Evolutionary conservation across 1,140 invertebrate genomes (phyloP).

Genomic region (Pantala flavescens): DNA sequence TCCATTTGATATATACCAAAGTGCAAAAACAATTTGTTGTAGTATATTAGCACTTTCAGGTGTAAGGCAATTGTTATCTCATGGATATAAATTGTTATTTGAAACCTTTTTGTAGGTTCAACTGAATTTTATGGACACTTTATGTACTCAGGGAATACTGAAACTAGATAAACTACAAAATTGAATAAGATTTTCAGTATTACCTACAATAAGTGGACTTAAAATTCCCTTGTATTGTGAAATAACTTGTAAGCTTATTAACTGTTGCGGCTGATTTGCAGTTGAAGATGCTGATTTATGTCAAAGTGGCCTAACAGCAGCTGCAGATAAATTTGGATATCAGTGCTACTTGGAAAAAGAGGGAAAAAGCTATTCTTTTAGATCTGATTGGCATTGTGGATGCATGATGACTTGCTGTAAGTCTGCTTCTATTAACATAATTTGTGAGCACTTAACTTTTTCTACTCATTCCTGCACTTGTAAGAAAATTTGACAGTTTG

Average conservation of each 20-base stretch:
- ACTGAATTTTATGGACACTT: conserved; percentile 2
- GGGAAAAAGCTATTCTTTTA: background rate
- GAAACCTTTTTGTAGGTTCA: background rate
- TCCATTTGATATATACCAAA: conserved; percentile 7
- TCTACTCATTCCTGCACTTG: conserved; percentile 4
- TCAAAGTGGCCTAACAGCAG: conserved; percentile 1
- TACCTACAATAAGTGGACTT: conserved; percentile 1
- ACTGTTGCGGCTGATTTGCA: background rate
- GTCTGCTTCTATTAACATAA: background rate
- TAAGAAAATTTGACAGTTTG: background rate
- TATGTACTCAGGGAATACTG: background rate
- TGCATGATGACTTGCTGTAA: background rate
- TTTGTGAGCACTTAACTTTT: conserved; percentile 4
- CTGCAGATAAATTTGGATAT: background rate
- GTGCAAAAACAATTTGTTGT: conserved; percentile 7
- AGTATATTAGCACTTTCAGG: conserved; percentile 1
- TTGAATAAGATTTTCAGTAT: background rate
- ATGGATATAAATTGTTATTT: conserved; percentile 6
- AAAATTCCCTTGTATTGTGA: conserved; percentile 3
- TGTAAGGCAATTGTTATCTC: background rate
- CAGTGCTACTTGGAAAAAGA: background rate
- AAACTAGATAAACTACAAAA: background rate
- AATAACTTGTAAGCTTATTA: background rate
- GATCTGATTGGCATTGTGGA: background rate
- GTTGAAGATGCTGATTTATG: background rate